These are phyloP conservation scores for Catalaphyllia jardinei DNA, from an alignment of 64 coral and sea anemone species.

Conservation along the genomic window DNA sequence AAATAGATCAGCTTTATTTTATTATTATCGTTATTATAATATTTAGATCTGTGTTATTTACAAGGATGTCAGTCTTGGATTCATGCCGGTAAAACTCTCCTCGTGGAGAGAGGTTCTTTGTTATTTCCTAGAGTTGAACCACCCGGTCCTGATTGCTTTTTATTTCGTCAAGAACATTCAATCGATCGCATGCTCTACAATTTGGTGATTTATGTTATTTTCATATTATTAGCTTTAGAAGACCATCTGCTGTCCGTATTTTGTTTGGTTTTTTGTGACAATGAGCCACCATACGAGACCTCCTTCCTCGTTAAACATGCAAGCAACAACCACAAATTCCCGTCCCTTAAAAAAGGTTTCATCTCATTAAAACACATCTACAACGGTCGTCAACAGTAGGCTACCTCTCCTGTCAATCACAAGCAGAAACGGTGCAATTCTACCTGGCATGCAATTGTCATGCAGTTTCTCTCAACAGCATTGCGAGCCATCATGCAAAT, in stretches of 20 bases:
- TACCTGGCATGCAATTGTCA: background rate
- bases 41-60: background rate
- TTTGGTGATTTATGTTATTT: background rate
- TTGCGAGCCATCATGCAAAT: conserved; percentile 21
- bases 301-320: background rate
- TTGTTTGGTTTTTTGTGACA: background rate
- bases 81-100: too few relatives aligned
- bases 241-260: background rate
- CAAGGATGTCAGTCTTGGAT: background rate
- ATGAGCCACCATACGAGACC: background rate
- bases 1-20: background rate
- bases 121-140: too few relatives aligned
- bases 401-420: background rate
- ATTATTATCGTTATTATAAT: background rate
- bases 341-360: background rate
- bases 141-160: too few relatives aligned
- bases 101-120: too few relatives aligned
- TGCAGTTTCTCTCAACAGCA: background rate
- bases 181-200: too few relatives aligned
- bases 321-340: background rate
- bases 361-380: background rate
- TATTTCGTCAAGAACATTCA: too few relatives aligned
- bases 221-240: background rate
- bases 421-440: background rate
- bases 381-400: background rate